Evolutionary conservation across 2,113 vertebrate species (phyloP).

Genomic region (Rhabdornis inornatus): DNA sequence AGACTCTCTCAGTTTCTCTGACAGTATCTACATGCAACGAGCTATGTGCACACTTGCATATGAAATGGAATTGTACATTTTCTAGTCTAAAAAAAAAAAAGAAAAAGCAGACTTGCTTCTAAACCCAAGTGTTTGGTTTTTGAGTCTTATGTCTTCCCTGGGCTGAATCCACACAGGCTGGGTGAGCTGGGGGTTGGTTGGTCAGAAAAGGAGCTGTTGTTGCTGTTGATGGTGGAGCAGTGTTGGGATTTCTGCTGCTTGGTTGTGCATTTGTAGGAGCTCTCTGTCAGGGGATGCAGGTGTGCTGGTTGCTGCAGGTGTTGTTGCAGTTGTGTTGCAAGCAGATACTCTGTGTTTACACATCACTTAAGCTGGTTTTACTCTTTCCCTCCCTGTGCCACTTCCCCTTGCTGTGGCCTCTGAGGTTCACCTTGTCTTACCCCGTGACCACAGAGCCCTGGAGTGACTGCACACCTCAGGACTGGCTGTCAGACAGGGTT

Average conservation of each 20-base stretch:
- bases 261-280: not conserved
- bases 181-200: not conserved
- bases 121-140: not conserved
- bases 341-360: not conserved
- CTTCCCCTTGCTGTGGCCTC: not conserved
- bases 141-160: not conserved
- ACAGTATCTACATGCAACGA: not conserved
- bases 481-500: fast-evolving
- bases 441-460: not conserved
- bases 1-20: conserved; percentile 20
- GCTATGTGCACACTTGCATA: conserved; percentile 8
- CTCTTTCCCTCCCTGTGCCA: not conserved
- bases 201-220: not conserved
- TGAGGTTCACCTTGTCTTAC: not conserved
- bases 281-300: fast-evolving
- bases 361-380: fast-evolving
- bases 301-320: not conserved
- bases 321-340: not conserved
- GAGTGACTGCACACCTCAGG: fast-evolving
- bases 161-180: not conserved
- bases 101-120: conserved; percentile 30
- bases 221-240: not conserved
- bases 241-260: not conserved
- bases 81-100: conserved; percentile 26
- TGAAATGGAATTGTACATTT: conserved; percentile 15